Evolutionary conservation across 2,888 invertebrate genomes (phyloP), one percentile per base, ranked within the genome.

Genomic region (Sarcophaga caerulescens): DNA sequence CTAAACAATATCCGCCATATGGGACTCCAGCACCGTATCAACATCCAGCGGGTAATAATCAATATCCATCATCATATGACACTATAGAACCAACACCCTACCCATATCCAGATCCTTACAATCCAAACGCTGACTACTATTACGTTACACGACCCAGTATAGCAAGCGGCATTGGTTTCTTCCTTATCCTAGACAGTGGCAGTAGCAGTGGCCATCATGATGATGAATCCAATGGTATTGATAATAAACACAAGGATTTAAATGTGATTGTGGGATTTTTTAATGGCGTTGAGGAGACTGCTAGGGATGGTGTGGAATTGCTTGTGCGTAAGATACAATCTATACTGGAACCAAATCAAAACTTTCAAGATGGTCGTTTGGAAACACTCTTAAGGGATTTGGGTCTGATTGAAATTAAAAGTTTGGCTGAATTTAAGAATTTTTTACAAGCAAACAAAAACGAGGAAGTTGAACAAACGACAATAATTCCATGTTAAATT

Each of bases 261-360:
- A 25, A 65, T 35, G 17, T 65, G n/a, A 23, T 17, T 65, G 5
- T 65, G 12, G 25, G 35, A 2, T 17, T 65, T 65, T 44, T 65
- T 65, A n/a, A 6, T 12, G 17, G 35, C 3, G 2, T 35, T 17
- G 35, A 35, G 35, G 25, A 3, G 10, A 23, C 52, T 17, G 12
- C 65, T 2, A 17, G 3, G 44, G 25, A 25, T 65, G 35, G 6
- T 25, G 17, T 35, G 4, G 65, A 65, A 23, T 0, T 35, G 6
- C 35, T 65, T 8, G 11, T 65, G n/a, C 65, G 65, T 17, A 65
- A 65, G 14, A 35, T 35, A 44, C 65, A 35, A 63, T 63, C 63
- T 0, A 23, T 63, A 21, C 1, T 63, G 10, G 2, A 63, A 3
- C 12, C 4, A 23, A 14, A 65, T 25, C 25, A n/a, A 35, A 17